Base-by-base conservation (phyloP, 2,888 invertebrate species). In the Gymnocheta viridis region DNA sequence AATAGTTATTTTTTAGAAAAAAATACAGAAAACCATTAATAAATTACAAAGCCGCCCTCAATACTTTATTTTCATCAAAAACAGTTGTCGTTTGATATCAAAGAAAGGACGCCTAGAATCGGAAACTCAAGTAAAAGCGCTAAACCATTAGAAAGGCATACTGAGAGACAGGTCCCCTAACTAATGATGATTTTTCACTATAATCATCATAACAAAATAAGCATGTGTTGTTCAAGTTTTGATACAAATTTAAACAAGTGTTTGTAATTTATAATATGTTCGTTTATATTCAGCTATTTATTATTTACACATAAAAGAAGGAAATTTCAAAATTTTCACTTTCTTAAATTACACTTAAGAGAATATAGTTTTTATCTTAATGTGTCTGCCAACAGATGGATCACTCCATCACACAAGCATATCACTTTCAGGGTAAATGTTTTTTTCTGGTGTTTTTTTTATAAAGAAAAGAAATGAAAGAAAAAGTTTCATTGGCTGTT, bases 301-400 rank as follows among this genome's bases (percentile, higher is more conserved):
- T 80, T 67, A 67, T 27, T 76, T 38, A 49, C n/a, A 69, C 24
- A 60, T 44, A 19, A 29, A 64, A 32, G 6, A 47, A 19, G 17
- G 51, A 51, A 62, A 70, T 56, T 51, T 1, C 24, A 60, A 72
- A 49, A 69, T 44, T 77, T 84, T 81, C 84, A 84, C 84, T 84
- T 84, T 84, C 80, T 84, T 73, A 54, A 19, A 44, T 79, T 76
- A 74, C 79, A 79, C 74, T 69, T 49, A 58, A 69, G 73, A 62
- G 74, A 74, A 51, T 51, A 35, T 44, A 24, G 62, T 78, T 51
- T 22, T 51, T 41, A 22, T 49, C 35, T 44, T 12, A 29, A 7
- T 19, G n/a, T 10, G 58, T 38, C 60, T 32, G 47, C 72, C 41
- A 77, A 67, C 83, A 77, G 70, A 84, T 84, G 84, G 84, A 81